Evolutionary conservation across 35 echinoderm and acorn worm species (phyloP), one percentile per base, ranked within the genome.

Genomic region (Anneissia japonica): DNA sequence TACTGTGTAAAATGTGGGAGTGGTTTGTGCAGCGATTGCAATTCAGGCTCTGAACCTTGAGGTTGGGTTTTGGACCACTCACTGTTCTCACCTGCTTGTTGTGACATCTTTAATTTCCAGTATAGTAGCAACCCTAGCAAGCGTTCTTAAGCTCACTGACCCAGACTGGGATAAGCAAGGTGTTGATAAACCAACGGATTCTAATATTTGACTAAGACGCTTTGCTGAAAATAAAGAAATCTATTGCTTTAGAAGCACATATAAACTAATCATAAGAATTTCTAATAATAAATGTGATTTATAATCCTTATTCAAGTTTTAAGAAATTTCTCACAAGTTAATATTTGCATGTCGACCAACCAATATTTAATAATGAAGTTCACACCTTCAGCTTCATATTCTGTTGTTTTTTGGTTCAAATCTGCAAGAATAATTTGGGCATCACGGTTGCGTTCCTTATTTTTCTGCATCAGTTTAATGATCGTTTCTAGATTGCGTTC

Each of bases 131-230:
- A 89, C 75, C 39, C 39, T 89, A 12, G 95, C 84, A 40, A 98
- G 36, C 21, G 95, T 88, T 46, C 91, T 38, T 3, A 98, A 81
- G 75, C 95, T 98, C 23, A 93, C 89, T 38, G 93, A 91, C 4
- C 95, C 95, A 31, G 95, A 98, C 79, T 98, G 91, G n/a, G 95
- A 98, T 17, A 98, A 85, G 39, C 79, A 94, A 21, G 72, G 77
- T 76, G 89, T 46, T 12, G 95, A 94, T 14, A 98, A 83, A 26
- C 95, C 91, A 21, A 98, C 88, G 10, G 74, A 87, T 40, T 98
- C 81, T 36, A 91, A 45, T 30, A 94, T 98, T 26, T 39, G 56
- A 34, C 92, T 84, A 45, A 98, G 86, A 36, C 89, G 38, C 37
- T 84, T 76, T 74, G 87, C 94, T 97, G 77, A 37, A 2, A 73